Evolutionary conservation across 2,797 vertebrate species (phyloP).

Genomic region (Myiothlypis coronata): DNA sequence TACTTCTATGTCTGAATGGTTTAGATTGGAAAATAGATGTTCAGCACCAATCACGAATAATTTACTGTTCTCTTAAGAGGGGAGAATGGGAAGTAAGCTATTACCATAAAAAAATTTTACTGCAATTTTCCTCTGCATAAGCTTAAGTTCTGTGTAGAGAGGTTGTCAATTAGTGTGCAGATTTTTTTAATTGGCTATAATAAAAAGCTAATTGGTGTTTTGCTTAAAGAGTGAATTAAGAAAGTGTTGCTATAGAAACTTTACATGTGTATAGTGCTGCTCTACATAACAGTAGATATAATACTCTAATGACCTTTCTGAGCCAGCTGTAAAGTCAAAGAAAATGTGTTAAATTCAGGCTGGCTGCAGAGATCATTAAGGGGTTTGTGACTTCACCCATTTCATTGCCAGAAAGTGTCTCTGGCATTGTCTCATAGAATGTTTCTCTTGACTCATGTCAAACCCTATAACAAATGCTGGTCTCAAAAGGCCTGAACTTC

Average conservation of each 20-base stretch:
- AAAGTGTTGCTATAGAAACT: constrained; percentile 66
- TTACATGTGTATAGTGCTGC: constrained; percentile 52
- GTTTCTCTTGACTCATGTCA: neutral
- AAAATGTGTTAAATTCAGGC: neutral
- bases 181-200: constrained; percentile 74
- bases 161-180: constrained; percentile 73
- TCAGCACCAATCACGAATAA: neutral
- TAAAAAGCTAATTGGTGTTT: constrained; percentile 75
- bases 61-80: constrained; percentile 41
- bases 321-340: constrained; percentile 37
- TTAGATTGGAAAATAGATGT: constrained; percentile 19
- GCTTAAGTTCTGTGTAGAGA: constrained; percentile 64
- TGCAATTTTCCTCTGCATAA: constrained; percentile 61
- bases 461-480: neutral
- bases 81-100: constrained; percentile 34
- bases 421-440: neutral
- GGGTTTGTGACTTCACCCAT: neutral
- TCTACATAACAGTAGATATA: constrained; percentile 55
- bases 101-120: constrained; percentile 37
- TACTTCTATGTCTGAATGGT: constrained; percentile 4
- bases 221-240: constrained; percentile 75
- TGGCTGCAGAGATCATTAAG: neutral
- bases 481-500: constrained; percentile 7
- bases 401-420: neutral
- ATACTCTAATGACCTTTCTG: constrained; percentile 65